Evolutionary conservation across 2,113 vertebrate species (phyloP), one percentile per base, ranked within the genome.

Genomic region (Antechinus flavipes): DNA sequence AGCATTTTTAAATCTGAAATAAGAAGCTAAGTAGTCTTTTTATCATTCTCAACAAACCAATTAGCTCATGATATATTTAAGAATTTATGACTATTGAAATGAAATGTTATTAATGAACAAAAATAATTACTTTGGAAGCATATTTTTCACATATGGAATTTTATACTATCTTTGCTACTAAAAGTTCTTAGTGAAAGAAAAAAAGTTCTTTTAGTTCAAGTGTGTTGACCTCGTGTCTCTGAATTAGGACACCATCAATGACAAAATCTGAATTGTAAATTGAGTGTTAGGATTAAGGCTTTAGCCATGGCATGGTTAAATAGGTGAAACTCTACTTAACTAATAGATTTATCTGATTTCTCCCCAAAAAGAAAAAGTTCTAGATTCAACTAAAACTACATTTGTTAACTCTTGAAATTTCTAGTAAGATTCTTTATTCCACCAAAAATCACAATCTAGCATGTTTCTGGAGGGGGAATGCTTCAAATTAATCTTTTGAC

Each of bases 261-360:
- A 91, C 95, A 93, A 97, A 97, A 98, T 97, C 97, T 95, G 50
- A 97, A 96, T 96, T 98, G 92, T 92, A 95, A 98, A 98, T 97
- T 98, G 91, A 96, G 97, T 97, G 93, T 95, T 96, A 89, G 97
- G 98, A 98, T 98, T 98, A 98, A 98, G 96, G 93, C 68, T 97
- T 97, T 94, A 95, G 94, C 97, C 96, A 97, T 97, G 98, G 96
- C 98, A 97, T 97, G 94, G 95, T 84, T 97, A 97, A 97, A 97
- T 55, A 96, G 90, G 97, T 94, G 95, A 96, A 93, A 97, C 93
- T 95, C 0, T 97, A 42, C 97, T 97, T 98, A 97, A 96, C 96
- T 97, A 98, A 97, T 95, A 95, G 96, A 97, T 97, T 98, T 95
- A 96, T 90, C 58, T 54, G 95, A 97, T 97, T 95, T 1, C 92